Percentiles rank a stretch among this genome's conserved stretches.
phyloP scores from a whole-genome alignment of 2,113 vertebrate species.

The Porphyrio hochstetteri region DNA sequence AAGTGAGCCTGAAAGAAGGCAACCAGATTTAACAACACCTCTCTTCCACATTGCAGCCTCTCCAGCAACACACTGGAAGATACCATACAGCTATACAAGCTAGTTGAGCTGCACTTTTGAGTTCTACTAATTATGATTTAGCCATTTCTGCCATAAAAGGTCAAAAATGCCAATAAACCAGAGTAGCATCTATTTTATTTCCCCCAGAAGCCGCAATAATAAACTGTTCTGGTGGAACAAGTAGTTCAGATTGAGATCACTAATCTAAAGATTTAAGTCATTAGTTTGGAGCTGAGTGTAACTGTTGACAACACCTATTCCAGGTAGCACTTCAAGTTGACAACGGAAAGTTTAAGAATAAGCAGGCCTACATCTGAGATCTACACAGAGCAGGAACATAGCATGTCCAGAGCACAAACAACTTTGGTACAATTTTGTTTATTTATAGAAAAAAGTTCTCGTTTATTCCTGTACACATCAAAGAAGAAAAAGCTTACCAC shows the following conservation, averaged over 20 bases:
- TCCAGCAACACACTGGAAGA: neutral
- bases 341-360: neutral
- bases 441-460: neutral
- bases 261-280: neutral
- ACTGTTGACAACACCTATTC: neutral
- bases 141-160: neutral
- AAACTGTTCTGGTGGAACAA: neutral
- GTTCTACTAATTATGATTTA: neutral
- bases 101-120: neutral
- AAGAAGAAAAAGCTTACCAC: conserved; percentile 77
- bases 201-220: neutral
- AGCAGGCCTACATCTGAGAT: neutral
- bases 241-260: neutral
- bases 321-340: neutral
- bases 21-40: neutral
- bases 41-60: neutral
- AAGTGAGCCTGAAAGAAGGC: neutral
- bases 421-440: neutral
- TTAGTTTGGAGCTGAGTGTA: neutral
- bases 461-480: conserved; percentile 16
- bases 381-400: neutral
- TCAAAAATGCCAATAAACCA: neutral
- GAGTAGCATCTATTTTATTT: neutral
- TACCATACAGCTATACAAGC: neutral
- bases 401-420: neutral